A percentile compares a stretch with the other conserved stretches of the same genome.
Conservation (phyloP, 1,140 invertebrate genomes). For the Ostrea edulis region DNA sequence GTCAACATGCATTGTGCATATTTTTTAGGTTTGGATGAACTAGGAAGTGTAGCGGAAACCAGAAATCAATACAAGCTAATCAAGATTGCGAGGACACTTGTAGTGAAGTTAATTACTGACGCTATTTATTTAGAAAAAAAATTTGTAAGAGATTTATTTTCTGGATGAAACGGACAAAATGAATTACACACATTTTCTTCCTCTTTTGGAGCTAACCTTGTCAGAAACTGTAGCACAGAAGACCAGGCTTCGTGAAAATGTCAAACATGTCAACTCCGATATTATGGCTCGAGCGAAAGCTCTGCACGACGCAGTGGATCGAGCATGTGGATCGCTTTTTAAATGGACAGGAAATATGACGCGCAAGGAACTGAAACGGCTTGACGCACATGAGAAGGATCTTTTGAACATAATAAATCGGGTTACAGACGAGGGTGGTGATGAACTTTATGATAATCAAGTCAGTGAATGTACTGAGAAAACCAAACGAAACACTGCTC, state of each 20-base stretch:
- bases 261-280: background rate
- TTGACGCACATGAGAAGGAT: conserved; percentile 12
- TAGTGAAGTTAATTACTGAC: background rate
- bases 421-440: background rate
- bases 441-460: background rate
- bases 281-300: background rate
- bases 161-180: background rate
- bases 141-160: background rate
- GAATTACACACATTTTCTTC: conserved; percentile 18
- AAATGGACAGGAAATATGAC: background rate
- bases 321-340: background rate
- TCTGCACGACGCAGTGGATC: conserved; percentile 9
- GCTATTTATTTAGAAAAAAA: background rate
- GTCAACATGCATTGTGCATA: background rate
- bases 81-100: background rate
- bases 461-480: background rate
- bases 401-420: conserved; percentile 19
- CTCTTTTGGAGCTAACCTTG: conserved; percentile 23
- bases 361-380: conserved; percentile 19
- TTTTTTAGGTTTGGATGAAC: background rate
- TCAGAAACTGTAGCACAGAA: conserved; percentile 38
- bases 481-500: background rate
- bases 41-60: background rate
- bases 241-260: background rate
- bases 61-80: conserved; percentile 1